Conservation (phyloP, 2,797 vertebrate genomes). For the Coregonus sp. region DNA sequence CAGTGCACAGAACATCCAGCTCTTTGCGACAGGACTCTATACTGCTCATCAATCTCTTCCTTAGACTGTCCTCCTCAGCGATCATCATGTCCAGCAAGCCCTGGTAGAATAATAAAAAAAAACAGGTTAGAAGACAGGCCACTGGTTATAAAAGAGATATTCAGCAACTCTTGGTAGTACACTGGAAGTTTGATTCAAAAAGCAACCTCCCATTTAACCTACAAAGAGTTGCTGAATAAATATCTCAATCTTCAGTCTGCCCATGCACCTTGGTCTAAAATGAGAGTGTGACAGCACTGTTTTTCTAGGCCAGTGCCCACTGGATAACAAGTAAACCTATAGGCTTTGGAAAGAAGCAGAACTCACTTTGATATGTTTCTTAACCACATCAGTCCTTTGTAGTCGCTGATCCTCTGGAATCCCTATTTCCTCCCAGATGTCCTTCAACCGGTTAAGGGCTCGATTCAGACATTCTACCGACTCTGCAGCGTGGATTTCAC, state of each 20-base stretch:
- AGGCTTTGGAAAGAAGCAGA: not conserved
- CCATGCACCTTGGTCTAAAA: not conserved
- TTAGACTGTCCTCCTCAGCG: conserved; percentile 84
- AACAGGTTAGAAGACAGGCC: not conserved
- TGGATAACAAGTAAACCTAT: no score
- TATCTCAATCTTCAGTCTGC: not conserved
- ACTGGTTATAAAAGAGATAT: not conserved
- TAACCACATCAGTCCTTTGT: conserved; percentile 84
- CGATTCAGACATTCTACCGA: conserved; percentile 85
- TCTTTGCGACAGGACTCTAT: conserved; percentile 80
- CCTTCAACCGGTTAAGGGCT: conserved; percentile 79
- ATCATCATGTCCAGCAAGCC: conserved; percentile 90
- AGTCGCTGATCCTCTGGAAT: conserved; percentile 91
- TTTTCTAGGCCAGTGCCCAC: no score
- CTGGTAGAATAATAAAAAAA: conserved; percentile 54
- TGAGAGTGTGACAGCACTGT: no score
- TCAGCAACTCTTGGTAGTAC: not conserved
- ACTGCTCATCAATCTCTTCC: conserved; percentile 79
- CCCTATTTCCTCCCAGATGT: conserved; percentile 95
- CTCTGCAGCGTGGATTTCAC: conserved; percentile 87
- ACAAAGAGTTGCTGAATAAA: not conserved
- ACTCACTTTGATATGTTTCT: conserved; percentile 87
- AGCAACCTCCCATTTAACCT: not conserved
- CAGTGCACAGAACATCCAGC: conserved; percentile 73
- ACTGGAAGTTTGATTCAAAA: not conserved